These are phyloP conservation scores for Ictidomys tridecemlineatus DNA, from an alignment of 2,113 vertebrate species.

Conservation along the genomic window DNA sequence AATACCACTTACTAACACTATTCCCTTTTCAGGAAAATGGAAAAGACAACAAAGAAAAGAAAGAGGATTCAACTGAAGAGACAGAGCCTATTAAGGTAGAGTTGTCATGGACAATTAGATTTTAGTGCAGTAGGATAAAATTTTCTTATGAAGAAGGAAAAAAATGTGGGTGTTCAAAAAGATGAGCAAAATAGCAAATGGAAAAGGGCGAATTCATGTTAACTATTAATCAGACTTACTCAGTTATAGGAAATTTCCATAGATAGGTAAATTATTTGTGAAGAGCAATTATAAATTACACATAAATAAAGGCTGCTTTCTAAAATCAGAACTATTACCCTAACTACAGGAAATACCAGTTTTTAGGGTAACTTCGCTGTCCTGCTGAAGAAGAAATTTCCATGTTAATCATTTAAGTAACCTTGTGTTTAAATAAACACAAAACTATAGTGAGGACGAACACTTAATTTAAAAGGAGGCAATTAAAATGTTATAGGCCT, in stretches of 20 bases:
- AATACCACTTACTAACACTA: conserved; percentile 4
- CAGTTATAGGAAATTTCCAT: conserved; percentile 5
- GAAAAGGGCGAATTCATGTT: conserved; percentile 3
- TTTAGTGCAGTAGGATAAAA: background rate
- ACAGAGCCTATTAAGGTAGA: conserved; percentile 62
- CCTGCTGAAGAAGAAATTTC: conserved; percentile 73
- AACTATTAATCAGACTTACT: conserved; percentile 48
- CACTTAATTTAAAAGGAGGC: conserved; percentile 68
- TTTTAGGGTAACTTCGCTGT: conserved; percentile 61
- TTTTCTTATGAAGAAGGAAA: conserved; percentile 49
- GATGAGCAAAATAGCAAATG: conserved; percentile 33
- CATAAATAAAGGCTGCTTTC: conserved; percentile 58
- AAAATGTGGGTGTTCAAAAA: conserved; percentile 22
- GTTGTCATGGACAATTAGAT: conserved; percentile 35
- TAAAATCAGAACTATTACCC: conserved; percentile 57
- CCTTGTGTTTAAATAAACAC: conserved; percentile 76
- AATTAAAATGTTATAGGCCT: conserved; percentile 40
- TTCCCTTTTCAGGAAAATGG: conserved; percentile 70
- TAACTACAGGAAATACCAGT: conserved; percentile 41
- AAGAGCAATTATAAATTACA: conserved; percentile 53
- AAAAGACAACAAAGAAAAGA: conserved; percentile 37
- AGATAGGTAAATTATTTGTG: conserved; percentile 43
- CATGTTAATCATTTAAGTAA: conserved; percentile 68
- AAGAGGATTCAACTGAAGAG: background rate
- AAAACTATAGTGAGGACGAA: conserved; percentile 63